Evolutionary conservation across 2,888 invertebrate genomes (phyloP), one percentile per base, ranked within the genome.

Genomic region (Theretra japonica): DNA sequence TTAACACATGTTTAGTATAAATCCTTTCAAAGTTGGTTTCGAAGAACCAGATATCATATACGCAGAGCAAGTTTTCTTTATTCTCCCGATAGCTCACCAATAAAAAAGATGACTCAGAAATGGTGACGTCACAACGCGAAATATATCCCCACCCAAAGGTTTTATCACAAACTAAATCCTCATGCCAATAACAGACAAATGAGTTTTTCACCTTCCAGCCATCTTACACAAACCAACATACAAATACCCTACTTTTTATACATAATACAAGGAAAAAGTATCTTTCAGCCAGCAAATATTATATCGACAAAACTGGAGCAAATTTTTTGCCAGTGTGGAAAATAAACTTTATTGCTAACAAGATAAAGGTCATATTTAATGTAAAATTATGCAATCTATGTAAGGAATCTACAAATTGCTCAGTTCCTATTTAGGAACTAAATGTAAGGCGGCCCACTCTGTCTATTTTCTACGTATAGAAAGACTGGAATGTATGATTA

Each of bases 381-480:
- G 65, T 41, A 65, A 48, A 21, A 65, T 30, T 48, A 21, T 41
- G 41, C 21, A 65, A 58, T 58, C 58, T 48, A n/a, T 33, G 23
- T 23, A 57, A 33, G 70, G 70, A 33, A 70, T 58, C 17, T 23
- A 56, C 56, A 69, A 57, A 70, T 70, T 41, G 41, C 21, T 58
- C 70, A 70, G 58, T 70, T 70, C 70, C 70, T 70, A 70, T 57
- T 70, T 70, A 70, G 41, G 15, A 57, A 23, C 58, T 65, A 58
- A 70, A 58, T 69, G 58, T 70, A 70, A 41, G 58, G 58, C 70
- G 41, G 25, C 70, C 70, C 70, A 70, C 70, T 58, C 58, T 17
- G 30, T 70, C 41, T 57, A 58, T 65, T 48, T 62, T 65, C 65
- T 48, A 23, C 53, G 65, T 48, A 65, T 25, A 65, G 65, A 48